phyloP scores from a whole-genome alignment of 2,888 invertebrate species.

The Parelbella ahira region DNA sequence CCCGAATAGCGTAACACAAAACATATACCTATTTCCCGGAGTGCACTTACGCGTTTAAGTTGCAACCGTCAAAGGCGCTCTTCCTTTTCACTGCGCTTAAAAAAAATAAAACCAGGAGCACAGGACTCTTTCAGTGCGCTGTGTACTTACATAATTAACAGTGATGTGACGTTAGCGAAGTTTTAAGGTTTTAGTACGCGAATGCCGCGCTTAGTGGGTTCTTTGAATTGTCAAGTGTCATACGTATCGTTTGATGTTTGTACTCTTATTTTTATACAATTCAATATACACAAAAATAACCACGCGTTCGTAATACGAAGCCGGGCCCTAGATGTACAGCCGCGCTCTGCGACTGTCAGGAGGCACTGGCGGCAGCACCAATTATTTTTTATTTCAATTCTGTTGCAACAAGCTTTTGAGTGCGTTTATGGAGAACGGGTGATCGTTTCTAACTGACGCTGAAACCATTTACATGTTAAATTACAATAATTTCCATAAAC shows the following conservation, averaged over 20 bases:
- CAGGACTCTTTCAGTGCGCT: conserved; percentile 39
- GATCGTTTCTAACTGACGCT: too few species aligned
- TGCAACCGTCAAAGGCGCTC: conserved; percentile 67
- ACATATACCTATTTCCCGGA: conserved; percentile 50
- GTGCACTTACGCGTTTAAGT: conserved; percentile 51
- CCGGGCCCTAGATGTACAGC: too few species aligned
- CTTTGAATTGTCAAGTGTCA: conserved; percentile 64
- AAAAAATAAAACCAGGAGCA: conserved; percentile 47
- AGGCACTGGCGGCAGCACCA: too few species aligned
- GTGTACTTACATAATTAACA: conserved; percentile 62
- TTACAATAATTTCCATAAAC: too few species aligned
- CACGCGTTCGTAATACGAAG: conserved; percentile 16
- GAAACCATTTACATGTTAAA: too few species aligned
- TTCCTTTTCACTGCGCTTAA: conserved; percentile 71
- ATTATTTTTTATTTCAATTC: conserved; percentile 19
- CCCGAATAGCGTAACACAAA: conserved; percentile 36
- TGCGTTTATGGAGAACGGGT: too few species aligned
- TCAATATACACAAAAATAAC: conserved; percentile 23
- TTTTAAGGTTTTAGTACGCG: conserved; percentile 46
- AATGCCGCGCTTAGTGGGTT: conserved; percentile 44
- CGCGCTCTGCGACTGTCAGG: conserved; percentile 8
- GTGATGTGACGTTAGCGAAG: conserved; percentile 47
- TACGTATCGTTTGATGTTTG: conserved; percentile 47
- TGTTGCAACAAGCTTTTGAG: conserved; percentile 7
- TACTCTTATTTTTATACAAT: conserved; percentile 18